These are phyloP conservation scores for Steromphala cineraria DNA, from an alignment of 2,888 invertebrate genomes.

Conservation along the genomic window DNA sequence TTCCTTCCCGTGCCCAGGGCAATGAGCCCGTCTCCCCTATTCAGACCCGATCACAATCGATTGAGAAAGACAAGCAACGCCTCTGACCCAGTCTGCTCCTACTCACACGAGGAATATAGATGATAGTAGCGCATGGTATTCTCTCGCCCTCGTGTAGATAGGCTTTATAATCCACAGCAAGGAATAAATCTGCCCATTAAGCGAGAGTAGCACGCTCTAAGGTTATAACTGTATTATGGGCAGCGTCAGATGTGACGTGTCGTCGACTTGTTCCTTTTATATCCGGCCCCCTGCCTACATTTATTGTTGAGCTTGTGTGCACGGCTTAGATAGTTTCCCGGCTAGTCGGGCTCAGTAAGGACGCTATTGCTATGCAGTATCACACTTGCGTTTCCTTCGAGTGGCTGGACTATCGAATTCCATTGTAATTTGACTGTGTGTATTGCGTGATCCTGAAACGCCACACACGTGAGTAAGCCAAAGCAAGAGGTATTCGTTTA, in stretches of 20 bases:
- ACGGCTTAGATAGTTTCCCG: neutral
- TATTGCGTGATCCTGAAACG: conserved; percentile 37
- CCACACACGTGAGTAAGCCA: conserved; percentile 24
- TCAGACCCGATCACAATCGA: conserved; percentile 11
- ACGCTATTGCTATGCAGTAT: conserved; percentile 27
- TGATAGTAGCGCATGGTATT: neutral
- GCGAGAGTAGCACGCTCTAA: neutral
- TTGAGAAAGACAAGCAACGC: conserved; percentile 9
- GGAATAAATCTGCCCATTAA: conserved; percentile 16
- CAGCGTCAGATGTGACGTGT: conserved; percentile 9
- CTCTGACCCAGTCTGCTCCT: conserved; percentile 9
- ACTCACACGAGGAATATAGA: neutral
- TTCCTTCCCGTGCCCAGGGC: conserved; percentile 16
- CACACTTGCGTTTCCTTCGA: conserved; percentile 30
- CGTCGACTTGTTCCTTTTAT: neutral
- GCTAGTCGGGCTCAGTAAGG: neutral
- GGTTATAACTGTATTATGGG: conserved; percentile 8
- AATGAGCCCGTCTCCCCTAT: conserved; percentile 9
- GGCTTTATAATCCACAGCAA: conserved; percentile 14
- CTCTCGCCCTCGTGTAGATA: neutral
- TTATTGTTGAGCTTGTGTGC: conserved; percentile 6
- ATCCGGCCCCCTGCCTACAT: neutral
- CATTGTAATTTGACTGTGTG: conserved; percentile 28
- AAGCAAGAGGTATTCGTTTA: conserved; percentile 28
- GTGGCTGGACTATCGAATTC: conserved; percentile 34